Base-by-base conservation (phyloP, 2,113 vertebrate species). In the Corvus moneduloides region DNA sequence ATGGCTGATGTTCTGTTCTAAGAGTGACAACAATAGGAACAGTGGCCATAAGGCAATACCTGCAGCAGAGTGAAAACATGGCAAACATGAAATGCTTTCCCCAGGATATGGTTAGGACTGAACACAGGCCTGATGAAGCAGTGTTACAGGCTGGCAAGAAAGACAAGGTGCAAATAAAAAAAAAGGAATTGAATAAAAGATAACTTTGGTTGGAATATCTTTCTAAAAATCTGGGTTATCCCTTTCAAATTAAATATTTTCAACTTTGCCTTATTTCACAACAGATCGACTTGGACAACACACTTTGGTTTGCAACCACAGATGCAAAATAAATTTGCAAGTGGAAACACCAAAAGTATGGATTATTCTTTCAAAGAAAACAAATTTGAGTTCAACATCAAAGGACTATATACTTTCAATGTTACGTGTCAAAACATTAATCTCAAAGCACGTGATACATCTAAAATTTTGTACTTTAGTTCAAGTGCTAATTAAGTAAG, bases 401-500 rank as follows among this genome's bases (percentile, higher is more conserved):
- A 95, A 96, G 54, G 20, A 89, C 43, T 52, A 63, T 24, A 63
- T 39, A 41, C 80, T 75, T 93, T 82, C 48, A 84, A 55, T 33
- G 8, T 54, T 48, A 41, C 0, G 0, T 58, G 44, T 63, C 59
- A 89, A 93, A 95, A 83, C 5, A 72, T 64, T 77, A 56, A 58
- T 69, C 56, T 61, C n/a, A 68, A 91, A 86, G 21, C 12, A 86
- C 23, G 24, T 35, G 32, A 66, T 48, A 54, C 16, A 72, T 56
- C 73, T 67, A 73, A 90, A 96, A 79, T 89, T 73, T 75, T 77
- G 32, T 79, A 75, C 51, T 84, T 83, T 41, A 84, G 71, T 76
- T 94, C 90, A 93, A 89, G 51, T 80, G 87, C 71, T 93, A 95
- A 95, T 92, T 87, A 94, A 90, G 35, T 92, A 93, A 93, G 68